Evolutionary conservation across 2,888 invertebrate genomes (phyloP), one percentile per base, ranked within the genome.

Genomic region (Orchesellides sinensis): DNA sequence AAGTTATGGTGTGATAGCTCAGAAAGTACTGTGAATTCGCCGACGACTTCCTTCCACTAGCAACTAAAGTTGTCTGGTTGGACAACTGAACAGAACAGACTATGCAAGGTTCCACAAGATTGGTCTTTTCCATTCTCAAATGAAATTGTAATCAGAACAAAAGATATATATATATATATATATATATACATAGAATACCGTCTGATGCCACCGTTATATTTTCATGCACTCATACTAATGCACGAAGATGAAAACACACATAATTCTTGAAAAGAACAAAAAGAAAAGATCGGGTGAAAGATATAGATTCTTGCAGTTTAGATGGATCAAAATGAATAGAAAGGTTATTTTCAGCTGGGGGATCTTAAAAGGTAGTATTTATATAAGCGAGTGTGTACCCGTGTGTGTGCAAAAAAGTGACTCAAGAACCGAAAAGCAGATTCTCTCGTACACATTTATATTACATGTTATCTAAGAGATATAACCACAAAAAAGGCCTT

Each of bases 41-140:
- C 52, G 73, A 74, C 73, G 73, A 74, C 73, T 74, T 74, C 73
- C 73, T 74, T 74, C 52, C 52, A 25, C 73, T 52, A 32, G 59
- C 21, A 74, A 12, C 61, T 35, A 73, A 73, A 27, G 59, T n/a
- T n/a, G 3, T n/a, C 14, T 5, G 21, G 54, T 6, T 27, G 27
- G 25, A 59, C 5, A 5, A 27, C 52, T 52, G 52, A 74, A 65
- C 63, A 65, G 49, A 74, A 29, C 49, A 10, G 25, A 14, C 40
- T 23, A 0, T 61, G 6, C 35, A 21, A 52, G 65, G 74, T 74
- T 74, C 74, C 74, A 74, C 29, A 49, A 74, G 74, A 74, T 74
- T 74, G 74, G 74, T 19, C 40, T 35, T 21, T 75, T 66, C 45
- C 56, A 66, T 66, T 54, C 40, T 23, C 23, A 75, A 74, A 74